These are phyloP conservation scores for Rhinopomastus cyanomelas DNA, from an alignment of 2,113 vertebrate genomes.

Conservation along the genomic window DNA sequence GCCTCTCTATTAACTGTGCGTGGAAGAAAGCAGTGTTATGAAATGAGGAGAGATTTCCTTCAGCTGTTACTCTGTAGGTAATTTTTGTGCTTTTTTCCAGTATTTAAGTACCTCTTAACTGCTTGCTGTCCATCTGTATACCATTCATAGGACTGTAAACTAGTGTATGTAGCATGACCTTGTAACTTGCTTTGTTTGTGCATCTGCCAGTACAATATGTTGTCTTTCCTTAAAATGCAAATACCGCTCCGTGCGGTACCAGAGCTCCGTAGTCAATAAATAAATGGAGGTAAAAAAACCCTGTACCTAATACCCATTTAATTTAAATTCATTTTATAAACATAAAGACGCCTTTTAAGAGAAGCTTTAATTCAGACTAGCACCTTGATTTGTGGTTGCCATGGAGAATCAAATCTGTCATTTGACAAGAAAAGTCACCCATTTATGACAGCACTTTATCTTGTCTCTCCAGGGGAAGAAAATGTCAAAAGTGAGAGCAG, in stretches of 20 bases:
- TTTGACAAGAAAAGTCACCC: conserved; percentile 91
- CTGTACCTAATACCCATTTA: conserved; percentile 84
- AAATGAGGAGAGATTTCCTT: conserved; percentile 64
- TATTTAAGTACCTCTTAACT: conserved; percentile 75
- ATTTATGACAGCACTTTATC: conserved; percentile 91
- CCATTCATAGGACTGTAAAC: conserved; percentile 75
- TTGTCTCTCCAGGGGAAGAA: conserved; percentile 90
- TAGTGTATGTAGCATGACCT: conserved; percentile 77
- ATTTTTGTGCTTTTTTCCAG: conserved; percentile 73
- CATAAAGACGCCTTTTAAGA: conserved; percentile 87
- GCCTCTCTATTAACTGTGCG: conserved; percentile 71
- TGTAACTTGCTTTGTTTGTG: conserved; percentile 82
- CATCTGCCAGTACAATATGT: conserved; percentile 82
- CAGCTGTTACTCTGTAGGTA: conserved; percentile 66
- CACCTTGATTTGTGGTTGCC: conserved; percentile 90
- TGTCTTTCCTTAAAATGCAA: conserved; percentile 83
- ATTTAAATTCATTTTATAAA: conserved; percentile 89
- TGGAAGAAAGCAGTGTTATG: conserved; percentile 64
- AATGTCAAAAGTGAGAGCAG: conserved; percentile 90
- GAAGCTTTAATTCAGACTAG: conserved; percentile 87
- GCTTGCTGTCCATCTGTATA: conserved; percentile 76
- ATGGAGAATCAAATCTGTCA: conserved; percentile 91
- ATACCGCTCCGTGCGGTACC: conserved; percentile 64
- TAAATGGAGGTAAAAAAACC: conserved; percentile 82
- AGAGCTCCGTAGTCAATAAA: conserved; percentile 81